phyloP scores from a whole-genome alignment of 1,140 invertebrate genomes.

The Pemphigus obesinymphae region DNA sequence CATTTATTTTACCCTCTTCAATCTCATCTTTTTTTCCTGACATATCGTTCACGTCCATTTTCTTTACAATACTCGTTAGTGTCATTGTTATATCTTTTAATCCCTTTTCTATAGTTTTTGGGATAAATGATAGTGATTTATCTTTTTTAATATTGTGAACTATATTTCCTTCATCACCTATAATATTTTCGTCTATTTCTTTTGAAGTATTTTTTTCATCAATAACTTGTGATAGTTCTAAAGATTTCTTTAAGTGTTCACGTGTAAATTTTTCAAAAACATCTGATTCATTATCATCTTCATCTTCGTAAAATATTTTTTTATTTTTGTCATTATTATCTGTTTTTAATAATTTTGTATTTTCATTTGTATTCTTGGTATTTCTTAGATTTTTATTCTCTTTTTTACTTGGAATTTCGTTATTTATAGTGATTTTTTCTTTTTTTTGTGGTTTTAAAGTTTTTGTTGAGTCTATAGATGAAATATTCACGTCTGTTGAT shows the following conservation, averaged over 20 bases:
- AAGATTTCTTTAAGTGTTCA: slow-evolving; percentile 10
- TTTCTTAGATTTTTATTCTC: neutral
- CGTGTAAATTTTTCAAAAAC: slow-evolving; percentile 30
- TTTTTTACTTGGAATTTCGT: neutral
- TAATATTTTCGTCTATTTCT: neutral
- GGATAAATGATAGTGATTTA: slow-evolving; percentile 2
- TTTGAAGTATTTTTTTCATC: neutral
- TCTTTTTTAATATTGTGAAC: neutral
- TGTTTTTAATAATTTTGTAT: neutral
- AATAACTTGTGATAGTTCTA: neutral
- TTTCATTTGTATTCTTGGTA: neutral
- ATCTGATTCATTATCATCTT: slow-evolving; percentile 7
- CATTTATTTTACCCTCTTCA: too few relatives aligned
- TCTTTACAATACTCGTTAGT: slow-evolving; percentile 23
- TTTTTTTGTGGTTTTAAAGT: neutral
- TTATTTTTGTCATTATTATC: slow-evolving; percentile 33
- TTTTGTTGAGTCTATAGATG: neutral
- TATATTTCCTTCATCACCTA: slow-evolving; percentile 39
- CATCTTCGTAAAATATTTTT: slow-evolving; percentile 31
- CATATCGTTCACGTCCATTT: slow-evolving; percentile 25
- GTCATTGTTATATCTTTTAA: slow-evolving; percentile 11
- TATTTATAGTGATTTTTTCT: neutral
- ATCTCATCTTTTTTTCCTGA: slow-evolving; percentile 11
- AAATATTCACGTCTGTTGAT: neutral
- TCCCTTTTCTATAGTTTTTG: slow-evolving; percentile 40